Evolutionary conservation across 2,797 vertebrate genomes (phyloP), one percentile per base, ranked within the genome.

Genomic region (Prionace glauca): DNA sequence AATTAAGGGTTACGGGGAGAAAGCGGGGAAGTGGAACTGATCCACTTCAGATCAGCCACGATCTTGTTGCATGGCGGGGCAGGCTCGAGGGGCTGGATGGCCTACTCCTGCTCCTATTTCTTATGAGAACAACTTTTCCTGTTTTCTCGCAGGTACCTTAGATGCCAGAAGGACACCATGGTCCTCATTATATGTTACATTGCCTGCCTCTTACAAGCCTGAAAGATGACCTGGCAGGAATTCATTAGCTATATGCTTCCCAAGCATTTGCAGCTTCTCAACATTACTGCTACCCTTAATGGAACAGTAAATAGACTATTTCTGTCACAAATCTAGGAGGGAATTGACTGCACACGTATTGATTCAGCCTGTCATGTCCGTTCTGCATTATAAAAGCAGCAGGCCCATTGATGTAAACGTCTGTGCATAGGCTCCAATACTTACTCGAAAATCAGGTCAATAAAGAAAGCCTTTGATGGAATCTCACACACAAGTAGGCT

Each of bases 271-370:
- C 41, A 65, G 77, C 88, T 71, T 94, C 77, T 65, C 12, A n/a
- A 60, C 36, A 60, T 96, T 95, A 81, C 60, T 91, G 71, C 60
- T 79, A 74, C 9, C 50, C 93, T 95, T 95, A 81, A 93, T 95
- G 74, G 94, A 67, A 56, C 60, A 24, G 77, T 95, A 93, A 92
- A 96, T 96, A 87, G 56, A n/a, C 65, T 60, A 84, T 60, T 60
- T 72, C 72, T 71, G 74, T 95, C 87, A 67, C 62, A 60, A 90
- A 95, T 90, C 72, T 50, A 11, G 41, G 45, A 36, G 24, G 36
- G 92, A 88, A 56, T 29, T 81, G 94, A 71, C 74, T 90, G 56
- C 24, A 92, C 60, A 60, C 60, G 9, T 93, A 95, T 95, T 95
- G 95, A 95, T 79, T 95, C 71, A 22, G 50, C 62, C 87, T 74